Conservation (phyloP, 1,140 invertebrate species). For the Ooceraea biroi region DNA sequence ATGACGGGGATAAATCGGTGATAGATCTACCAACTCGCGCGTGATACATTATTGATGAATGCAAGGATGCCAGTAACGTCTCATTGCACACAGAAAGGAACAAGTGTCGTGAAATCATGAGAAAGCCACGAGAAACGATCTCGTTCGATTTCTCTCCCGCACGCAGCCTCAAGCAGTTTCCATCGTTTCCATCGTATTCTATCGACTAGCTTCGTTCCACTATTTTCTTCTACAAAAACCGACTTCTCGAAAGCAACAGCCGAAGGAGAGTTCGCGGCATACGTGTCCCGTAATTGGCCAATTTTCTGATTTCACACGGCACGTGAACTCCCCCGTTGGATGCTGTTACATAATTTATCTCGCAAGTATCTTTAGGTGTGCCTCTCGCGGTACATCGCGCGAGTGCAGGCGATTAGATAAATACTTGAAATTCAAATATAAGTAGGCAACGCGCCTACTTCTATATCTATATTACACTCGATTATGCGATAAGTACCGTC, state of each 20-base stretch:
- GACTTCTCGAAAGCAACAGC: background rate
- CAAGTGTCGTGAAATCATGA: conserved; percentile 54
- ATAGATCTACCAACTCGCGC: background rate
- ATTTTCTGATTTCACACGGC: conserved; percentile 16
- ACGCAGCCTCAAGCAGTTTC: conserved; percentile 8
- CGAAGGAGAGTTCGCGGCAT: background rate
- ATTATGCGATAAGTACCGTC: too few species aligned
- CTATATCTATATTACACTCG: background rate
- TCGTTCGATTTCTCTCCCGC: conserved; percentile 56
- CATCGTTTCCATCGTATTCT: conserved; percentile 29
- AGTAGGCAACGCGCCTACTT: background rate
- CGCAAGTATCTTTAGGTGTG: background rate
- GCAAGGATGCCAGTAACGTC: conserved; percentile 15
- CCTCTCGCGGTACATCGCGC: background rate
- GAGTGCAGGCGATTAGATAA: background rate
- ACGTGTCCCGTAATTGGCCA: conserved; percentile 16
- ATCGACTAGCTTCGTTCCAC: background rate
- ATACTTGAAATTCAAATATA: background rate
- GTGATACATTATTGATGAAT: conserved; percentile 53
- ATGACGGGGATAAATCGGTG: conserved; percentile 8
- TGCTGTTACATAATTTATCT: conserved; percentile 37
- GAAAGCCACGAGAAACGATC: conserved; percentile 56
- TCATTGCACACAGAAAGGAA: conserved; percentile 36
- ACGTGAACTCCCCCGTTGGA: background rate
- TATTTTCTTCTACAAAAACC: conserved; percentile 23